Percentiles rank a stretch among this genome's conserved stretches.
Evolutionary conservation across 1,140 invertebrate species (phyloP).

Genomic region (Mesaphorura yosii): DNA sequence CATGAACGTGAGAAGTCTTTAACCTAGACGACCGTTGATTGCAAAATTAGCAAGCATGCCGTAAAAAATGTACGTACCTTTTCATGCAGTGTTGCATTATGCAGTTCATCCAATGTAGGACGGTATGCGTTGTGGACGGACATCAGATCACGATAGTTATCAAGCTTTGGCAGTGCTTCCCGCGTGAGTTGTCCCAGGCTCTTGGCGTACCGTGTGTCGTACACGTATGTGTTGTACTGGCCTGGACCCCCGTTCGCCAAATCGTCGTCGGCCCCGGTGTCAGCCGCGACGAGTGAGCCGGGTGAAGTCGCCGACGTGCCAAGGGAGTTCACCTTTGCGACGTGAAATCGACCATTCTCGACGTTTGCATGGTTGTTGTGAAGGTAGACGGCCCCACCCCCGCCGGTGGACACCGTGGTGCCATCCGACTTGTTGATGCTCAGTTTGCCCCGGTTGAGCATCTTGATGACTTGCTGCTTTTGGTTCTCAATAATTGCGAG

Average conservation of each 20-base stretch:
- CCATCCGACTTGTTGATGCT: conserved; percentile 23
- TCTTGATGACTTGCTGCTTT: no score
- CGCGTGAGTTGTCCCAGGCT: conserved; percentile 44
- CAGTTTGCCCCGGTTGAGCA: conserved; percentile 23
- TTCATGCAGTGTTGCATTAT: conserved; percentile 37
- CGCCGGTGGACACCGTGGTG: not conserved
- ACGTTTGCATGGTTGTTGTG: conserved; percentile 29
- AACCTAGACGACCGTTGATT: not conserved
- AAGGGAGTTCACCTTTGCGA: conserved; percentile 37
- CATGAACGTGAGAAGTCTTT: no score
- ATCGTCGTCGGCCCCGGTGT: conserved; percentile 4
- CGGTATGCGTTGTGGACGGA: conserved; percentile 40
- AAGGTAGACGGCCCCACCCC: no score
- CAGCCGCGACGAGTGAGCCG: conserved; percentile 19
- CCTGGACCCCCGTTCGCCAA: conserved; percentile 17
- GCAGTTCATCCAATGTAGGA: conserved; percentile 48
- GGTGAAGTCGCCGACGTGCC: no score
- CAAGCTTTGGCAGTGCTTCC: conserved; percentile 45
- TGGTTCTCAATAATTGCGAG: no score
- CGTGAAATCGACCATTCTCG: conserved; percentile 36
- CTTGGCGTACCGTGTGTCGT: conserved; percentile 41
- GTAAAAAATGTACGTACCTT: conserved; percentile 30
- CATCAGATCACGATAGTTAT: conserved; percentile 47
- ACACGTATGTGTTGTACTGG: conserved; percentile 32
- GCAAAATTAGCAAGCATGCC: not conserved